Percentiles rank a stretch among this genome's conserved stretches.
phyloP scores from a whole-genome alignment of 2,113 vertebrate species.

The Anthoscopus minutus region DNA sequence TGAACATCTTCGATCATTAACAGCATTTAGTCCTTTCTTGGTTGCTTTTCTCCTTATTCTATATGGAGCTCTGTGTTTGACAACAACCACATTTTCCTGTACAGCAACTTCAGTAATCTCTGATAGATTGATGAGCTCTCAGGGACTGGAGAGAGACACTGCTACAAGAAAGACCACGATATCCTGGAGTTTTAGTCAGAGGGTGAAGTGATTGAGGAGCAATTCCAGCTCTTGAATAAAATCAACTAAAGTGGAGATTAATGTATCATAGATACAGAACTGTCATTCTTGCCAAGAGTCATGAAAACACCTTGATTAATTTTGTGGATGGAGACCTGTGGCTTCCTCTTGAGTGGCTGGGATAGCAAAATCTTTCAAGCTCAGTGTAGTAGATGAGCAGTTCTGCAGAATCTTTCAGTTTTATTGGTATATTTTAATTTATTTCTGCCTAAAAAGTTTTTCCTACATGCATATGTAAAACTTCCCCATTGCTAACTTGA shows the following conservation, averaged over 20 bases:
- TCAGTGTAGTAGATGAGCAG: background rate
- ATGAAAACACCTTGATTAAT: background rate
- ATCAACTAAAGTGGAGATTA: background rate
- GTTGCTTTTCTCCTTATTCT: background rate
- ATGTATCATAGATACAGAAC: background rate
- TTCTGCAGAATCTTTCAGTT: background rate
- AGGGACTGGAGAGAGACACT: constrained; percentile 68
- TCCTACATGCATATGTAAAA: background rate
- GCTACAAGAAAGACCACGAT: constrained; percentile 82
- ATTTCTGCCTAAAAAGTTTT: background rate
- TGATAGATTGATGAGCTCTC: background rate
- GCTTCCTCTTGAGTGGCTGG: background rate
- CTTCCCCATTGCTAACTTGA: background rate
- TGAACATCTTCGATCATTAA: background rate
- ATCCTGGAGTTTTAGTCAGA: constrained; percentile 79
- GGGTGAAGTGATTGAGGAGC: constrained; percentile 80
- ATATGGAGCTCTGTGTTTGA: background rate
- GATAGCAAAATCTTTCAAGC: background rate
- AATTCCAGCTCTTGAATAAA: constrained; percentile 77
- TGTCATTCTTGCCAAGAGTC: background rate
- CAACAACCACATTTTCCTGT: background rate
- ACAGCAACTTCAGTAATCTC: background rate
- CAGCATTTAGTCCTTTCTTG: background rate
- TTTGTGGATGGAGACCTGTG: background rate
- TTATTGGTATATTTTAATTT: background rate